Evolutionary conservation across 2,113 vertebrate species (phyloP).

Genomic region (Plecturocebus donacophilus): DNA sequence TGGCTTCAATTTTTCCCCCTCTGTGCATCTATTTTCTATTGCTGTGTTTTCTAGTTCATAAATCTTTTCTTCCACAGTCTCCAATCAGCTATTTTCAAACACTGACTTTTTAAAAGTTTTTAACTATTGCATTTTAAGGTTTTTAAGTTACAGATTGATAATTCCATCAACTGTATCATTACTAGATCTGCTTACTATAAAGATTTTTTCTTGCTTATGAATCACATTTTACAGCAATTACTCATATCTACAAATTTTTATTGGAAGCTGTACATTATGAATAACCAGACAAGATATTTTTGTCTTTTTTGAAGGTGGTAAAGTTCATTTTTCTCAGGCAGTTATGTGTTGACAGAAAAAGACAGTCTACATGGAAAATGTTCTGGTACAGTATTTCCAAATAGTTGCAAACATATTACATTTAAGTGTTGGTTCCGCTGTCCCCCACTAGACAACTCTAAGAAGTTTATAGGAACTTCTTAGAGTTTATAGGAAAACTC

Average conservation of each 20-base stretch:
- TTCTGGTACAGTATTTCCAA: neutral
- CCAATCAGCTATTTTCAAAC: neutral
- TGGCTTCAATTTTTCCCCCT: neutral
- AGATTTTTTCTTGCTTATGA: neutral
- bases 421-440: neutral
- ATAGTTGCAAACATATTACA: neutral
- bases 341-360: neutral
- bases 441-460: neutral
- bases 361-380: neutral
- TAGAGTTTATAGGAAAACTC: no score
- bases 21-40: neutral
- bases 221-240: neutral
- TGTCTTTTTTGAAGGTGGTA: neutral
- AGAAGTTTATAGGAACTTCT: neutral
- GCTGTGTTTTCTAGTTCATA: neutral
- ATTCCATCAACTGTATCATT: neutral
- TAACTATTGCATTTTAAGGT: neutral
- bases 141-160: neutral
- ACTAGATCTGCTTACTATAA: neutral
- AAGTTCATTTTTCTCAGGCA: neutral
- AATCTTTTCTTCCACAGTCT: neutral
- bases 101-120: neutral
- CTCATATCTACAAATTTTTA: neutral
- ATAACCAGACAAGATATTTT: neutral
- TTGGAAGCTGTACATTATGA: neutral